Conservation (phyloP, 2,113 vertebrate genomes). For the Cyphomyrus discorhynchus region DNA sequence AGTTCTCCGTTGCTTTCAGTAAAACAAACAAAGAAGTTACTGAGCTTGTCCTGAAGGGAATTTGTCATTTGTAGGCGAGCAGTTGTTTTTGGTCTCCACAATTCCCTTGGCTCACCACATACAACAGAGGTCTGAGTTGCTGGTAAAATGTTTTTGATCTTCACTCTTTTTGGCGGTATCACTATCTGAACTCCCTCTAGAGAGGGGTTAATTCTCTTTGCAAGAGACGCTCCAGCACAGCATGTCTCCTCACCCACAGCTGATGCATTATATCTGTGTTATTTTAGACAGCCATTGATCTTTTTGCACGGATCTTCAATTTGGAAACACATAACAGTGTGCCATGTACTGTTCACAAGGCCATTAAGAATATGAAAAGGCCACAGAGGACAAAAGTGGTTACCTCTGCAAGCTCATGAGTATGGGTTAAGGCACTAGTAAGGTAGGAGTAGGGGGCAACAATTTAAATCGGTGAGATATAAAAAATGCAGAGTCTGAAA, state of each 20-base stretch:
- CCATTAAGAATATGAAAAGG: background rate
- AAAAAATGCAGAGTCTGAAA: background rate
- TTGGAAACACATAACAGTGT: background rate
- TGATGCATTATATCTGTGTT: background rate
- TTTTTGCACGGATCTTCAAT: background rate
- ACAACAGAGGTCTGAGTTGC: background rate
- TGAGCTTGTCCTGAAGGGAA: background rate
- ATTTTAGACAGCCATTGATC: background rate
- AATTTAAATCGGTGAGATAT: background rate
- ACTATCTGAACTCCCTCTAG: background rate
- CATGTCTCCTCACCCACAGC: background rate
- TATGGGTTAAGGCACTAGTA: conserved; percentile 82
- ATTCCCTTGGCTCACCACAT: background rate
- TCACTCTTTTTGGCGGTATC: background rate
- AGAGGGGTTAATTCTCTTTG: background rate
- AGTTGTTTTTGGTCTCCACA: background rate
- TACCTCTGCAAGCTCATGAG: conserved; percentile 78
- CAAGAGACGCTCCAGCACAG: background rate
- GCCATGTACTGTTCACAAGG: background rate
- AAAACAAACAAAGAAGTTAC: background rate
- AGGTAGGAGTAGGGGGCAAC: conserved; percentile 79
- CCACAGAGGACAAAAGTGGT: conserved; percentile 17
- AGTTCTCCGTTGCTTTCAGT: background rate
- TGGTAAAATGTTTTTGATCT: background rate
- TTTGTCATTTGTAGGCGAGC: background rate